These are phyloP conservation scores for Cephus nigrinus DNA, from an alignment of 2,888 invertebrate genomes.

Conservation along the genomic window DNA sequence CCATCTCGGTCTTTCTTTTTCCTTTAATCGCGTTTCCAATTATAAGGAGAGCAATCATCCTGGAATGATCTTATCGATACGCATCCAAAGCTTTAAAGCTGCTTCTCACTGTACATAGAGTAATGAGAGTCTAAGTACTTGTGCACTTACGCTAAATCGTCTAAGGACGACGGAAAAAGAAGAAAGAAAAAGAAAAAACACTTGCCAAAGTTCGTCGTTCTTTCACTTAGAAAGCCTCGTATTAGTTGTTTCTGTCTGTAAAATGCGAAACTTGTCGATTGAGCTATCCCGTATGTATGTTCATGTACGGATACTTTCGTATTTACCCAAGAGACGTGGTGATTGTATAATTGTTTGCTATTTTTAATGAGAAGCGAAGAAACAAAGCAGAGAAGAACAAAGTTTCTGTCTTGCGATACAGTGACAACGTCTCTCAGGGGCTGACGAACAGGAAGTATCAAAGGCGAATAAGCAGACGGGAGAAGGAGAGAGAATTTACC, in stretches of 20 bases:
- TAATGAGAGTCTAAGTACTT: neutral
- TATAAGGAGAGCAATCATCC: neutral
- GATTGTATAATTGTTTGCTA: neutral
- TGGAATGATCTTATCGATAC: neutral
- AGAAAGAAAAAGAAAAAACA: neutral
- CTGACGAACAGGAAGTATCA: neutral
- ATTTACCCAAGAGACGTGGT: neutral
- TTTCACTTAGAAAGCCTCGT: neutral
- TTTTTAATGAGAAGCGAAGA: neutral
- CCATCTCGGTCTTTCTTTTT: neutral
- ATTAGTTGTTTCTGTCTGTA: neutral
- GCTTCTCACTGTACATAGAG: neutral
- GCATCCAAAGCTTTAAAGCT: neutral
- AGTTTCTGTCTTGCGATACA: neutral
- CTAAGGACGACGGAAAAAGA: neutral
- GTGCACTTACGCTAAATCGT: constrained; percentile 9
- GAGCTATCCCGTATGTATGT: too few relatives aligned
- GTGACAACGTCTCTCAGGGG: neutral
- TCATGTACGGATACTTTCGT: neutral
- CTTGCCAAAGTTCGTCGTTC: neutral
- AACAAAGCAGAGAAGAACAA: neutral
- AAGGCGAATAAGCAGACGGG: neutral
- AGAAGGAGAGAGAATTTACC: neutral
- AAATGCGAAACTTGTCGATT: neutral
- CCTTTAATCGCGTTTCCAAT: neutral